Evolutionary conservation across 2,113 vertebrate species (phyloP), one percentile per base, ranked within the genome.

Genomic region (Tauraco erythrolophus): DNA sequence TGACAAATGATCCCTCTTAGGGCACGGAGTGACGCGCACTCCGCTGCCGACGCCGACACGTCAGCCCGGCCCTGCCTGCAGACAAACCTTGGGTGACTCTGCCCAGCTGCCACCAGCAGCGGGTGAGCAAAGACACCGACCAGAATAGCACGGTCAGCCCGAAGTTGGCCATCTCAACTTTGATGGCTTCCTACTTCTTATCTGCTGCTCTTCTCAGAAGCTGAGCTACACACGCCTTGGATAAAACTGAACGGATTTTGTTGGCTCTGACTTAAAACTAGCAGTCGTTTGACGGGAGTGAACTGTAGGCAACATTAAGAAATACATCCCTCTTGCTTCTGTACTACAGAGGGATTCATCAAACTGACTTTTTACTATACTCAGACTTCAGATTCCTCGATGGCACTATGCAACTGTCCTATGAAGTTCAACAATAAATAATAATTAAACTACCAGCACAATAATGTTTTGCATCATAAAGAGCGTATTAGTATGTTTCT

Each of bases 1-100:
- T 98, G 98, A 98, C 98, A 96, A 96, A 96, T 97, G 96, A 97
- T 95, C 97, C 94, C 84, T 94, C 96, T 41, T 23, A 5, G 12
- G 31, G 97, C 84, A 76, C 72, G 74, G 96, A 94, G 89, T 72
- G 96, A 77, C 76, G 75, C 43, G 87, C 80, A 43, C 53, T 85
- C 96, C 94, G 90, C 89, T 88, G 92, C 92, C n/a, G 91, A 97
- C 84, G 91, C 96, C 90, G 97, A 95, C 97, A 97, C 56, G 43
- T 43, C 22, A 77, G 12, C 41, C 60, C 41, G 74, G 11, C 72
- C 61, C 21, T 11, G n/a, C 48, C 81, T 22, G 23, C 41, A 33
- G 39, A 39, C 45, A 53, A 89, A 81, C 84, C 84, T 62, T 37
- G 41, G 78, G 74, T 21, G 50, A 53, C 78, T 46, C 70, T 45